Evolutionary conservation across 2,888 invertebrate species (phyloP), one percentile per base, ranked within the genome.

Genomic region (Sussaba pulchella): DNA sequence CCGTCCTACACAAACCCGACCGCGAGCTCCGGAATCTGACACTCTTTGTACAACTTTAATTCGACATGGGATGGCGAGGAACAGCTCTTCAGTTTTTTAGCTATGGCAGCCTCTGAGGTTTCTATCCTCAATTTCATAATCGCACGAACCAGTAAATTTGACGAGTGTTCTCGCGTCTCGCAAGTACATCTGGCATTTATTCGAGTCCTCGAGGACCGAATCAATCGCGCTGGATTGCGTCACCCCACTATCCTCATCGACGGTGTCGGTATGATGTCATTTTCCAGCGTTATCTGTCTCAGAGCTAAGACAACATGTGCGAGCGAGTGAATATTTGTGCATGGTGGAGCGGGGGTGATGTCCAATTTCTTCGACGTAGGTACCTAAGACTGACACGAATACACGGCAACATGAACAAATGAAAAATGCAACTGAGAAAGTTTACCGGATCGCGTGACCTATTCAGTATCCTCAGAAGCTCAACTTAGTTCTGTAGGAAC

Each of bases 1-100:
- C 47, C 57, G 59, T 71, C 57, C 47, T 85, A 85, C 82, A 80
- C n/a, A n/a, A 82, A 81, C 64, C 70, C 66, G 70, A 10, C 57
- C 12, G 64, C 61, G 31, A 39, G 45, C n/a, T n/a, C n/a, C n/a
- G n/a, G n/a, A n/a, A n/a, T n/a, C n/a, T 39, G 39, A 57, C 41
- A 19, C 31, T 31, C 57, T n/a, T 31, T 31, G 6, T 31, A 14
- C 57, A 61, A 41, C 43, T n/a, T 43, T 12, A 45, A 73, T 73
- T 50, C 41, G 64, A 52, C 57, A 70, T 52, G 47, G 39, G 52
- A 41, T 57, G 66, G 52, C 50, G 43, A 59, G 41, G 66, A 64
- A 71, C 57, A 52, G 47, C 57, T 64, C 41, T 64, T 54, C 31
- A 54, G 41, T 57, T 31, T 64, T 24, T 8, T 19, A 36, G 36